Percentiles rank a stretch among this genome's conserved stretches.
These are phyloP conservation scores for Apolygus lucorum DNA, from an alignment of 1,140 invertebrate genomes.

Conservation along the genomic window DNA sequence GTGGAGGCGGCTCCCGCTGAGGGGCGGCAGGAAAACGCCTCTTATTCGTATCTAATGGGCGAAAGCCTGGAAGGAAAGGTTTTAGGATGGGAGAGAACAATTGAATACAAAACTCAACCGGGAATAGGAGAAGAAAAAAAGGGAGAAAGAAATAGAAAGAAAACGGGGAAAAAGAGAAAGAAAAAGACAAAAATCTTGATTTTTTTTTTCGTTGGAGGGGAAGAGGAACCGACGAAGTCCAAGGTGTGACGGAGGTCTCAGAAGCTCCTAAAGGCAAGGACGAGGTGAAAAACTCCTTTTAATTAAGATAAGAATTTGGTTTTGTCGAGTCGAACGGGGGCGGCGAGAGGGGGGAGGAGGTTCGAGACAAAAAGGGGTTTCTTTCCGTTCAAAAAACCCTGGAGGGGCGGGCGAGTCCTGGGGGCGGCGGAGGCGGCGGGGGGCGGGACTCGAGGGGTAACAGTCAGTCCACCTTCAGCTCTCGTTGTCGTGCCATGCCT, in stretches of 20 bases:
- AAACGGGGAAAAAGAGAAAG: not conserved
- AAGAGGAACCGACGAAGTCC: not conserved
- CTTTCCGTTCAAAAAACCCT: not conserved
- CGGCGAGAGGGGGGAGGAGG: not conserved
- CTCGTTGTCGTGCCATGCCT: conserved; percentile 3
- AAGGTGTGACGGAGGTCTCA: not conserved
- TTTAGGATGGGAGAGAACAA: conserved; percentile 3
- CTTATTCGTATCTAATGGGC: conserved; percentile 10
- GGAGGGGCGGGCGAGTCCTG: no score
- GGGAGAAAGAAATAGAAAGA: not conserved
- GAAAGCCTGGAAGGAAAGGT: not conserved
- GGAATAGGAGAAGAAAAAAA: not conserved
- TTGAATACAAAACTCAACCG: conserved; percentile 8
- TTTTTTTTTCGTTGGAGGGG: not conserved
- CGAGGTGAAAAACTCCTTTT: conserved; percentile 14
- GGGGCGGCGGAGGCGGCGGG: not conserved
- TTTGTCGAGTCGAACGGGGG: not conserved
- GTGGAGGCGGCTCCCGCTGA: not conserved
- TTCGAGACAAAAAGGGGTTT: not conserved
- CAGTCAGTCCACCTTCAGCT: not conserved
- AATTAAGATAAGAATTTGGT: conserved; percentile 17
- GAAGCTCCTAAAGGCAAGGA: not conserved
- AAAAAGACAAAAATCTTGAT: not conserved
- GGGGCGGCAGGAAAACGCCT: not conserved
- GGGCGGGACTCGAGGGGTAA: not conserved